Evolutionary conservation across 2,888 invertebrate species (phyloP), one percentile per base, ranked within the genome.

Genomic region (Cordilura impudica): DNA sequence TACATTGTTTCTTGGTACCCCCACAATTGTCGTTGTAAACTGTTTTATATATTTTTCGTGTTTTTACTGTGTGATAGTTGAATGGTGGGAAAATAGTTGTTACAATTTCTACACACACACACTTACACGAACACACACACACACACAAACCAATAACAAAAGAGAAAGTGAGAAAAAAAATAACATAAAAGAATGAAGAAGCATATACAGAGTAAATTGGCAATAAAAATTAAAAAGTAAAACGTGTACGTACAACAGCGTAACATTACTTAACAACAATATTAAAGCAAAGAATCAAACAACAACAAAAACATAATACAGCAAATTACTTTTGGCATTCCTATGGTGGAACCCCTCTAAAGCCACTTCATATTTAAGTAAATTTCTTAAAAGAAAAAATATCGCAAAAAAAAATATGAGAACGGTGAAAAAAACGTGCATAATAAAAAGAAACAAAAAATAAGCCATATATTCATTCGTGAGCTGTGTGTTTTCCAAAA

Each of bases 61-160:
- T 43, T 58, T 8, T n/a, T 45, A 2, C 12, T 29, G n/a, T 16
- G 53, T 54, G 12, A 21, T 31, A 39, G 19, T 19, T 12, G 2
- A 23, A 61, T 78, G 78, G 78, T 73, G 78, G 78, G 78, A 73
- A 78, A 73, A 31, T 8, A 49, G 56, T 35, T 35, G 21, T 69
- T 39, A 26, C 18, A 63, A 63, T 18, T 65, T 12, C 35, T n/a
- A 39, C 35, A 39, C n/a, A 39, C n/a, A 39, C n/a, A 12, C n/a
- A 39, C n/a, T n/a, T n/a, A n/a, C n/a, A 29, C 10, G 14, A 43
- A 61, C 26, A 31, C 7, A 7, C 18, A 45, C 29, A 31, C 6
- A 26, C 14, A 19, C 26, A 19, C 4, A 35, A 56, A 72, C n/a
- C n/a, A 63, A 35, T 45, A 35, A 72, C 60, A 69, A 65, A 69